Evolutionary conservation across 2,888 invertebrate species (phyloP).

Genomic region (Trachelus tabidus): DNA sequence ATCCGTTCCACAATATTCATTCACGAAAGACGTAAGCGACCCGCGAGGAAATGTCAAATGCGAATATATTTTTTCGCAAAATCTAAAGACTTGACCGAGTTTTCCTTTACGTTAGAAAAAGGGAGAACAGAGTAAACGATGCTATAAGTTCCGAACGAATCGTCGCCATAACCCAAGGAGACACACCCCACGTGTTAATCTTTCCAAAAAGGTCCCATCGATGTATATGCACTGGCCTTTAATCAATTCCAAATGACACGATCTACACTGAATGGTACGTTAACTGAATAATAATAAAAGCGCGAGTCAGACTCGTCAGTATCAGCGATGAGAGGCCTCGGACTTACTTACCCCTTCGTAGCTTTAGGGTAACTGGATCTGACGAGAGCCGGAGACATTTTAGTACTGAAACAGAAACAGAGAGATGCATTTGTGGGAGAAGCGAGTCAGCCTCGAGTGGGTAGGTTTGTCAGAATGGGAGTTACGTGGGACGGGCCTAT

Average conservation of each 20-base stretch:
- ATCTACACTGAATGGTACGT: not conserved
- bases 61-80: not conserved
- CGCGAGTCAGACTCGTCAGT: not conserved
- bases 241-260: not conserved
- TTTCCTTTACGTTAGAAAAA: not conserved
- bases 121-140: not conserved
- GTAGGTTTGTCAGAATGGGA: constrained; percentile 1
- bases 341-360: constrained; percentile 84
- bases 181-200: not conserved
- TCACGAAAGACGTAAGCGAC: not conserved
- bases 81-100: not conserved
- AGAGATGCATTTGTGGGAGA: constrained; percentile 35
- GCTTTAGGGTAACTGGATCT: constrained; percentile 90
- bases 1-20: not conserved
- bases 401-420: constrained; percentile 78
- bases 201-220: not conserved
- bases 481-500: constrained; percentile 1
- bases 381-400: constrained; percentile 93
- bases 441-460: constrained; percentile 14
- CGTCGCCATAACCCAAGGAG: not conserved
- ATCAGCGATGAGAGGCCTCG: not conserved
- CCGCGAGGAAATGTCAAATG: not conserved
- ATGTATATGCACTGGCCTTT: not conserved
- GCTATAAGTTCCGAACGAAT: not conserved
- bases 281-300: not conserved